Evolutionary conservation across 2,113 vertebrate species (phyloP).

Genomic region (Lucifuga dentata): DNA sequence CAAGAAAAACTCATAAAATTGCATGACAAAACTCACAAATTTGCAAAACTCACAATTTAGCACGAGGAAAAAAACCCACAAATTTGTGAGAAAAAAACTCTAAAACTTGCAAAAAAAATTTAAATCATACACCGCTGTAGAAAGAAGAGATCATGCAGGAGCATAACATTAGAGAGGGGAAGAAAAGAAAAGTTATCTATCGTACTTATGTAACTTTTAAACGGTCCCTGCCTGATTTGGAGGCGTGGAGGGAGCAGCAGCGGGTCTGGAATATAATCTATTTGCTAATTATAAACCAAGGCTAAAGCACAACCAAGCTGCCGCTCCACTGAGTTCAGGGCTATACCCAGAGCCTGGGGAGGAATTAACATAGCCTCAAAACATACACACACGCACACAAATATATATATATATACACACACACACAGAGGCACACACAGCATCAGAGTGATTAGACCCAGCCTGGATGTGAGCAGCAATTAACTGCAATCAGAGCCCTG

Average conservation of each 20-base stretch:
- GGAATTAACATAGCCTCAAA: slow-evolving; percentile 28
- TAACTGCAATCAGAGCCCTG: slow-evolving; percentile 72
- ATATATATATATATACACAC: slow-evolving; percentile 19
- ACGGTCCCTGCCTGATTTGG: slow-evolving; percentile 38
- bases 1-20: no score
- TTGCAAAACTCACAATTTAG: no score
- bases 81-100: no score
- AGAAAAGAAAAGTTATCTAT: slow-evolving; percentile 27
- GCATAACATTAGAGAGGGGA: slow-evolving; percentile 13
- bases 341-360: slow-evolving; percentile 40
- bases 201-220: slow-evolving; percentile 34
- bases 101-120: no score
- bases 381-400: slow-evolving; percentile 28
- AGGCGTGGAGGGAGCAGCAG: slow-evolving; percentile 33
- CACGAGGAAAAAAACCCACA: no score
- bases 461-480: slow-evolving; percentile 73
- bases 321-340: slow-evolving; percentile 44
- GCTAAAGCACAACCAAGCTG: slow-evolving; percentile 44
- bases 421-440: slow-evolving; percentile 25
- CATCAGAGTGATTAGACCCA: slow-evolving; percentile 64
- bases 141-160: slow-evolving; percentile 11
- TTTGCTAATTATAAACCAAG: slow-evolving; percentile 73
- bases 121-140: no score
- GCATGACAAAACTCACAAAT: no score
- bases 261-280: slow-evolving; percentile 60